These are phyloP conservation scores for Spatulosminthurus flaviceps DNA, from an alignment of 2,888 invertebrate genomes.

Conservation along the genomic window DNA sequence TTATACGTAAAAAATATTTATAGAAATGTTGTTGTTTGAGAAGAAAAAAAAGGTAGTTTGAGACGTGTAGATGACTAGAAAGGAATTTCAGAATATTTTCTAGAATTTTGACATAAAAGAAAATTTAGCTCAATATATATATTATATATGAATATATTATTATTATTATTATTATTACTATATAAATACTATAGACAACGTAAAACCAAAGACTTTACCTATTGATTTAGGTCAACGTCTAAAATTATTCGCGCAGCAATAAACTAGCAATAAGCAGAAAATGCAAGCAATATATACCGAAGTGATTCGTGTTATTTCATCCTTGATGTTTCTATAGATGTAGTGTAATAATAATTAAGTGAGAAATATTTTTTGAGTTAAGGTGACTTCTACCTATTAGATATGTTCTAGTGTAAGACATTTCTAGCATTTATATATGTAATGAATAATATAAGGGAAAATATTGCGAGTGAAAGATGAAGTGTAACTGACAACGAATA, in stretches of 20 bases:
- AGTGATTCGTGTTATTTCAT: constrained; percentile 35
- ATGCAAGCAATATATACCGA: constrained; percentile 45
- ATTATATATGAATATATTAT: too few species aligned
- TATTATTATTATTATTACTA: too few species aligned
- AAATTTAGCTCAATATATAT: not conserved
- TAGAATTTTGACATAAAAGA: not conserved
- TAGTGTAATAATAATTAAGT: not conserved
- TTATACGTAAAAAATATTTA: too few species aligned
- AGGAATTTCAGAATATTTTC: not conserved
- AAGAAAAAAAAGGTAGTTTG: not conserved
- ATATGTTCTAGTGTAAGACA: too few species aligned
- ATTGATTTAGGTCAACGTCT: constrained; percentile 29
- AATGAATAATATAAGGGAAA: too few species aligned
- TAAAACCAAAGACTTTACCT: constrained; percentile 11
- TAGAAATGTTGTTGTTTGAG: too few species aligned
- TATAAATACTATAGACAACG: not conserved
- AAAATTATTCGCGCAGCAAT: constrained; percentile 48
- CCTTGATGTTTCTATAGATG: not conserved
- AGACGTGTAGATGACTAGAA: not conserved
- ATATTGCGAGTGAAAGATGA: not conserved
- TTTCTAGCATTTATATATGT: too few species aligned
- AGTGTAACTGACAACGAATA: not conserved
- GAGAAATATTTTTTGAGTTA: constrained; percentile 15
- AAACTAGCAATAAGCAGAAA: constrained; percentile 42
- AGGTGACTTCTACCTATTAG: not conserved